These are phyloP conservation scores for Drosophila ironensis DNA, from an alignment of 1,140 invertebrate species.

Conservation along the genomic window DNA sequence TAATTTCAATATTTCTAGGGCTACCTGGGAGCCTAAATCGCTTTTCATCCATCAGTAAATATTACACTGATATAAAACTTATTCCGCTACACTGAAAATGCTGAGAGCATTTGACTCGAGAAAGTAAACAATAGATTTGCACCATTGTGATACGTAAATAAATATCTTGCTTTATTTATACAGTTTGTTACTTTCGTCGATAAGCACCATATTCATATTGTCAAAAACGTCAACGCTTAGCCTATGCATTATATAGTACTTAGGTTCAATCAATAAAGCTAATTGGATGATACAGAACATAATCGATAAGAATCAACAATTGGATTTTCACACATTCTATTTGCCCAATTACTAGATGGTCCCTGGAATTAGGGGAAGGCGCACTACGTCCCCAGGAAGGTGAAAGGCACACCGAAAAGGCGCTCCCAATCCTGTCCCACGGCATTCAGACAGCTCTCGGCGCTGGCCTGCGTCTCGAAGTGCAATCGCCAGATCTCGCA, in stretches of 20 bases:
- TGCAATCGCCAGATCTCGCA: conserved; percentile 68
- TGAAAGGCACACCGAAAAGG: conserved; percentile 75
- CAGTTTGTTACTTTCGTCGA: conserved; percentile 25
- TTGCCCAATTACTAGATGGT: conserved; percentile 17
- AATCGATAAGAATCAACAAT: conserved; percentile 24
- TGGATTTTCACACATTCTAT: conserved; percentile 22
- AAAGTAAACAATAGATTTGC: no score
- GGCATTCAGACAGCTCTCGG: conserved; percentile 59
- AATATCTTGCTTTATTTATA: conserved; percentile 3
- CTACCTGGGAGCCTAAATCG: no score
- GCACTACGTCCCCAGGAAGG: conserved; percentile 50
- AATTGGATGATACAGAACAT: conserved; percentile 32
- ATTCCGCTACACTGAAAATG: no score
- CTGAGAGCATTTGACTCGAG: no score
- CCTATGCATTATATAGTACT: not conserved
- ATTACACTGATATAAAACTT: no score
- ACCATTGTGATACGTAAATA: not conserved
- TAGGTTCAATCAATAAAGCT: conserved; percentile 31
- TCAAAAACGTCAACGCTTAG: conserved; percentile 27
- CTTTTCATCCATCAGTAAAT: no score
- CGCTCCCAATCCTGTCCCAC: conserved; percentile 73
- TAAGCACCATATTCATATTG: conserved; percentile 56
- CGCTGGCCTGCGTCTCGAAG: conserved; percentile 67
- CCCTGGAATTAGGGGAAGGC: conserved; percentile 11
- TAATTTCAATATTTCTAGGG: no score